Base-by-base conservation (phyloP, 2,888 invertebrate genomes). In the Strigamia transsilvanica region DNA sequence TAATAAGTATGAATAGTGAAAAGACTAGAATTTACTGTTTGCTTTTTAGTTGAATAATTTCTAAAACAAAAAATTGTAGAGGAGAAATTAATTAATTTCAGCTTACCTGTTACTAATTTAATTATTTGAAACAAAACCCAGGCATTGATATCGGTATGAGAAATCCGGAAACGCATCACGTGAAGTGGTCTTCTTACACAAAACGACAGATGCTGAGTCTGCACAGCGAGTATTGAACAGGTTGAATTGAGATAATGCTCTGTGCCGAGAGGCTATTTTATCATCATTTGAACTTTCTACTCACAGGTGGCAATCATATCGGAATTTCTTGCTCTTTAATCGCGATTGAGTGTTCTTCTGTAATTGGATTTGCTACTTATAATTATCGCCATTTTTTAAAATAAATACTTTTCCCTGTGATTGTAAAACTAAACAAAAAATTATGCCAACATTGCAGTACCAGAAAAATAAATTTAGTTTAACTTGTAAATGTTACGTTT, bases 261-360 rank as follows among this genome's bases (percentile, higher is more conserved):
- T 46, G 46, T 46, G 46, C 46, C 15, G n/a, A n/a, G 46, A 46
- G 46, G 46, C 46, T 46, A 46, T 46, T 46, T 46, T 46, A 46
- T n/a, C n/a, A n/a, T 46, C 46, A n/a, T 46, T 46, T 46, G 46
- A 46, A 46, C 46, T 46, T 13, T 46, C 46, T 46, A 46, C 46
- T 46, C 46, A 46, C 46, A 46, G 46, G 46, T 46, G 46, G 46
- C 46, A 46, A 46, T 46, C 46, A 5, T 46, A n/a, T 46, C 15
- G 13, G 1, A 13, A n/a, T n/a, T 3, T n/a, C 15, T 46, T n/a
- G 46, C n/a, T 46, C 12, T 46, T 46, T 15, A n/a, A 4, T 46
- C 15, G 13, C 46, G 15, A 15, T 3, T 46, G 2, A 46, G 15
- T 46, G 15, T 13, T 13, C 46, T n/a, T 46, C 46, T 46, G 46